Conservation (phyloP, 2,113 vertebrate species). For the Colistium nudipinnis region DNA sequence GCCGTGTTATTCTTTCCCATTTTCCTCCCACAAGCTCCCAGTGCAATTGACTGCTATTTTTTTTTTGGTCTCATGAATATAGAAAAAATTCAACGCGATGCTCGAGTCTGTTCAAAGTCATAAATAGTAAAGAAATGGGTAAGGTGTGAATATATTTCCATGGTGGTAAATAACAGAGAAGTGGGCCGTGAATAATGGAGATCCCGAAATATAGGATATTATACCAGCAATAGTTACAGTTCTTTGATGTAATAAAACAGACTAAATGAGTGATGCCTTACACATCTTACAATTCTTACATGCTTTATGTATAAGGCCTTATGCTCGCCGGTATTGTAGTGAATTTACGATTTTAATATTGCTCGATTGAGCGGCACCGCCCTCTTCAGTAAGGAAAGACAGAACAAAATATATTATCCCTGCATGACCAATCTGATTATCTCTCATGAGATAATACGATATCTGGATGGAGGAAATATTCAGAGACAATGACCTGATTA, state of each 20-base stretch:
- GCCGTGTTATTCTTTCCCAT: conserved; percentile 73
- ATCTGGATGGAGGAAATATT: too few relatives aligned
- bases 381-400: too few relatives aligned
- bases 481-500: too few relatives aligned
- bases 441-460: too few relatives aligned
- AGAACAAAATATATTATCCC: too few relatives aligned
- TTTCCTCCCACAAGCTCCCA: conserved; percentile 57
- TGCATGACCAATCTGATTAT: too few relatives aligned
- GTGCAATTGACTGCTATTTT: conserved; percentile 62
- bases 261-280: conserved; percentile 18
- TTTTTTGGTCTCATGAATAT: conserved; percentile 70
- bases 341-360: too few relatives aligned
- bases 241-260: conserved; percentile 37
- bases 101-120: conserved; percentile 67
- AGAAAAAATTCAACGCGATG: conserved; percentile 63
- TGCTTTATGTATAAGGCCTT: background rate
- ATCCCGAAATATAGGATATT: conserved; percentile 32
- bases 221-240: conserved; percentile 25
- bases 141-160: conserved; percentile 59
- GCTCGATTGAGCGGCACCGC: too few relatives aligned
- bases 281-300: background rate
- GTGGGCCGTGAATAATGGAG: conserved; percentile 46
- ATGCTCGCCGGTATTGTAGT: background rate
- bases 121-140: conserved; percentile 59
- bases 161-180: conserved; percentile 56